Conservation (phyloP, 2,113 vertebrate species). For the Tapirus terrestris region DNA sequence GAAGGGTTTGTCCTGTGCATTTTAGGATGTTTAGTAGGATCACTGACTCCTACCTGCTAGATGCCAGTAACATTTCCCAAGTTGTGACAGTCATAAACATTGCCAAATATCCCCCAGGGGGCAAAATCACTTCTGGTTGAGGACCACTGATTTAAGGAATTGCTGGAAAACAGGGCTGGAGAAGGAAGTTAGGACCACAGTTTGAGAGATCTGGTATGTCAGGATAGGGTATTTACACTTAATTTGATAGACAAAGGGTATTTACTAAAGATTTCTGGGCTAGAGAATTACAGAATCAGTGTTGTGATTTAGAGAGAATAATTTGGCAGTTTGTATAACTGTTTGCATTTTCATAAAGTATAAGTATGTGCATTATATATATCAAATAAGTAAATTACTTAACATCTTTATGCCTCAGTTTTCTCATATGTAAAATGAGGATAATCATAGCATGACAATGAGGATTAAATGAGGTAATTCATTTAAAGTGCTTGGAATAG, state of each 20-base stretch:
- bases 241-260: not conserved
- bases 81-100: not conserved
- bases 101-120: not conserved
- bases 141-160: not conserved
- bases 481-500: not conserved
- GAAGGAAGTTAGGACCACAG: not conserved
- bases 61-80: not conserved
- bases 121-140: not conserved
- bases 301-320: not conserved
- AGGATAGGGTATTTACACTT: not conserved
- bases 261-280: not conserved
- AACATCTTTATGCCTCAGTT: not conserved
- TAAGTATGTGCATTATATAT: not conserved
- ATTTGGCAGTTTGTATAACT: not conserved
- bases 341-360: slow-evolving; percentile 13
- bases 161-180: not conserved
- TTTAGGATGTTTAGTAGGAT: not conserved
- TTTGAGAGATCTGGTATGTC: not conserved
- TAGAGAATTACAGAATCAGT: not conserved
- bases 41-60: not conserved
- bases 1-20: not conserved
- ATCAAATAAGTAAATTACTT: not conserved
- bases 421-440: not conserved
- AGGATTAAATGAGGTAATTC: not conserved
- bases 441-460: not conserved